Evolutionary conservation across 2,888 invertebrate species (phyloP).

Genomic region (Achlya flavicornis): DNA sequence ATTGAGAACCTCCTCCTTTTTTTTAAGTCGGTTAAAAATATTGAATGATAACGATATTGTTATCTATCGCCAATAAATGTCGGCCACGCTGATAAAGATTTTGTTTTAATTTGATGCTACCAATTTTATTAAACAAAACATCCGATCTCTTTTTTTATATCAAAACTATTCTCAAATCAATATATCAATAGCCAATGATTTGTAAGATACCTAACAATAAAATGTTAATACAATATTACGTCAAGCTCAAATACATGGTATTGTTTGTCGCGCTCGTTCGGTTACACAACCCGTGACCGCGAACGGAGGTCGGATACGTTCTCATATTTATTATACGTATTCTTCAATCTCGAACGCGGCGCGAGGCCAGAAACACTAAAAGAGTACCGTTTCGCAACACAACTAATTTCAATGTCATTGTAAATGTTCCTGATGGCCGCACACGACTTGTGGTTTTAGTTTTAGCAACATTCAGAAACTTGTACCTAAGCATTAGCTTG

Average conservation of each 20-base stretch:
- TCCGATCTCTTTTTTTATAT: no score
- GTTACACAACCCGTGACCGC: constrained; percentile 80
- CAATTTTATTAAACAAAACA: neutral
- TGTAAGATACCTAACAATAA: constrained; percentile 52
- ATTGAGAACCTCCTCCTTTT: no score
- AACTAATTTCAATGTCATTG: constrained; percentile 78
- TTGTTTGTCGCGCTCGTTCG: constrained; percentile 66
- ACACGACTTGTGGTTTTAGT: constrained; percentile 33
- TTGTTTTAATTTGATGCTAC: neutral
- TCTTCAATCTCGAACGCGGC: constrained; percentile 76
- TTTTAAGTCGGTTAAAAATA: no score
- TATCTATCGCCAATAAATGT: constrained; percentile 8
- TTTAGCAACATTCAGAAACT: neutral
- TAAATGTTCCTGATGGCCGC: constrained; percentile 57
- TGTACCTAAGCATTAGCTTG: neutral
- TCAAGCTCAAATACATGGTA: constrained; percentile 56
- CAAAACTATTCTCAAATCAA: neutral
- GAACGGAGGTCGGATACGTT: constrained; percentile 80
- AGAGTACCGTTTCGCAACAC: constrained; percentile 79
- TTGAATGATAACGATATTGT: neutral
- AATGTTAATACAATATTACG: constrained; percentile 56
- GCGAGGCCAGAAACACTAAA: constrained; percentile 75
- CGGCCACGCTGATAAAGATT: neutral
- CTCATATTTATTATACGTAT: constrained; percentile 82
- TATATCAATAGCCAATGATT: constrained; percentile 32